phyloP scores from a whole-genome alignment of 2,113 vertebrate species.

The Campylomormyrus tamandua region DNA sequence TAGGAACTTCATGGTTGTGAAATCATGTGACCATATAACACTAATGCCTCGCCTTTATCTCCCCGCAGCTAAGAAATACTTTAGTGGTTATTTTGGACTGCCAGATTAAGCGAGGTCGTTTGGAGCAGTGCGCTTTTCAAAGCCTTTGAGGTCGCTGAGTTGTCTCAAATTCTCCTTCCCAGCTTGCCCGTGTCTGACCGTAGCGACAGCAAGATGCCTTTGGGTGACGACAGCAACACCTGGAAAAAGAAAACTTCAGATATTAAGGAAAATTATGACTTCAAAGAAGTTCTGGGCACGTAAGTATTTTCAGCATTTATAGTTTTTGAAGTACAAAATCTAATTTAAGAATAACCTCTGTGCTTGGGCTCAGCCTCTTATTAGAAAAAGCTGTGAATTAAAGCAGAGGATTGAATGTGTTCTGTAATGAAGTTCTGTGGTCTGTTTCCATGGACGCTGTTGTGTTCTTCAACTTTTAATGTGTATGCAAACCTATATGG shows the following conservation, averaged over 20 bases:
- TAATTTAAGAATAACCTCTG: not conserved
- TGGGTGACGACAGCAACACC: slow-evolving; percentile 62
- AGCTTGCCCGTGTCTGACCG: slow-evolving; percentile 54
- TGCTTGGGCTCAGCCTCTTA: not conserved
- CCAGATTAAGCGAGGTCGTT: not conserved
- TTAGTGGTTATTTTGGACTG: not conserved
- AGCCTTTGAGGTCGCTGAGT: not conserved
- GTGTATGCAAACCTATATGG: not conserved
- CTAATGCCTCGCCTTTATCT: not conserved
- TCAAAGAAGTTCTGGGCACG: slow-evolving; percentile 68
- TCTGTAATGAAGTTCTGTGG: not conserved
- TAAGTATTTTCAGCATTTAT: slow-evolving; percentile 48
- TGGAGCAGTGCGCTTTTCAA: not conserved
- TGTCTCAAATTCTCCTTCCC: slow-evolving; percentile 18
- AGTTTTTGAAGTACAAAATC: not conserved
- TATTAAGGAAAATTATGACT: slow-evolving; percentile 68
- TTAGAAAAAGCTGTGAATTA: not conserved
- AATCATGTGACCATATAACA: not conserved
- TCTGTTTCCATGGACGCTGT: not conserved
- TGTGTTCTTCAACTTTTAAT: not conserved
- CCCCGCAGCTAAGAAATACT: not conserved
- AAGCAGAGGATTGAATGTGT: not conserved
- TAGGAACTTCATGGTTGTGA: not conserved
- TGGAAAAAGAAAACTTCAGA: slow-evolving; percentile 68
- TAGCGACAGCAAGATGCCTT: slow-evolving; percentile 63